These are phyloP conservation scores for Rhizoglyphus robini DNA, from an alignment of 1,140 invertebrate species.

Conservation along the genomic window DNA sequence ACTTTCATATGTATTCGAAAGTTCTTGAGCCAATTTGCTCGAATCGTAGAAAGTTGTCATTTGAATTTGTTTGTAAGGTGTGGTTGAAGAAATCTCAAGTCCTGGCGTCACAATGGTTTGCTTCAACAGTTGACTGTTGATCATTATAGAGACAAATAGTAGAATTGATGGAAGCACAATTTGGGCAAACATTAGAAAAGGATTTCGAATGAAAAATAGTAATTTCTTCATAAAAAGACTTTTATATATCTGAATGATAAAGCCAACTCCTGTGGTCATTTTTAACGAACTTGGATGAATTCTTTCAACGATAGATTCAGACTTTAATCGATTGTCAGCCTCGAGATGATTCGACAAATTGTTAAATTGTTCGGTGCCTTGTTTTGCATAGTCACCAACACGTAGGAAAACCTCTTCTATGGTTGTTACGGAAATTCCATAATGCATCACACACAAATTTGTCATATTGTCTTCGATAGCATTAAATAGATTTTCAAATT, in stretches of 20 bases:
- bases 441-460: slow-evolving; percentile 39
- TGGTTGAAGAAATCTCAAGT: too few relatives aligned
- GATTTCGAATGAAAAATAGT: slow-evolving; percentile 7
- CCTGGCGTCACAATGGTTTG: too few relatives aligned
- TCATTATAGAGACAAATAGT: not conserved
- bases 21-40: too few relatives aligned
- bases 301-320: not conserved
- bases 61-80: too few relatives aligned
- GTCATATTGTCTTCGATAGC: slow-evolving; percentile 37
- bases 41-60: too few relatives aligned
- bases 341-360: not conserved
- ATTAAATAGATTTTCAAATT: slow-evolving; percentile 38
- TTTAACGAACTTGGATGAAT: not conserved
- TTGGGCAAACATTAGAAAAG: slow-evolving; percentile 14
- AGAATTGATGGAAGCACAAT: not conserved
- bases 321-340: too few relatives aligned
- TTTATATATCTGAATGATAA: not conserved
- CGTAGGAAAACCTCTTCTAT: slow-evolving; percentile 39
- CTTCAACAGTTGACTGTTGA: too few relatives aligned
- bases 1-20: too few relatives aligned
- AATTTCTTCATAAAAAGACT: slow-evolving; percentile 11
- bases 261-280: not conserved
- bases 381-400: slow-evolving; percentile 12
- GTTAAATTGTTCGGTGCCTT: slow-evolving; percentile 9
- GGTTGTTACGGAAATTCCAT: slow-evolving; percentile 47